Conservation (phyloP, 2,888 invertebrate genomes). For the Agrilus cyanescens region DNA sequence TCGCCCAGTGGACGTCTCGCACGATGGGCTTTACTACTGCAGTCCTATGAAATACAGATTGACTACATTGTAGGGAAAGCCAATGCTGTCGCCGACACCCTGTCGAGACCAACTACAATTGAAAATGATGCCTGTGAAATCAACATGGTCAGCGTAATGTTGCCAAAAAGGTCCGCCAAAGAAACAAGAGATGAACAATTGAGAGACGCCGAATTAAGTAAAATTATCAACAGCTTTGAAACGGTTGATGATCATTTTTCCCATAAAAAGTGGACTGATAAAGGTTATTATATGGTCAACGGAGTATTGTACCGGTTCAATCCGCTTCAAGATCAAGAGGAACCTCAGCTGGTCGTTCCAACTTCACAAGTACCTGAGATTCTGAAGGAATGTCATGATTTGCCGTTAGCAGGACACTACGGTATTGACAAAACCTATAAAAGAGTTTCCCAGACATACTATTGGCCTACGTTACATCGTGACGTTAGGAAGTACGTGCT, state of each 20-base stretch:
- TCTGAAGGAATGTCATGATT: no score
- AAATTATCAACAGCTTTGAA: constrained; percentile 7
- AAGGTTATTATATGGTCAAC: not conserved
- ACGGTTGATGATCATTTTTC: not conserved
- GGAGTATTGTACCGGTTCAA: not conserved
- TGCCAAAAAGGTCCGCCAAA: constrained; percentile 1
- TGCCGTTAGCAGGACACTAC: no score
- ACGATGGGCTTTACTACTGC: constrained; percentile 31
- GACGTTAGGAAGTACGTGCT: no score
- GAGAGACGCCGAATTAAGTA: constrained; percentile 11
- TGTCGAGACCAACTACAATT: constrained; percentile 19
- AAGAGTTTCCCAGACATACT: no score
- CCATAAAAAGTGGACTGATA: not conserved
- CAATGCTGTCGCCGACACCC: constrained; percentile 28
- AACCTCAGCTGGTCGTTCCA: not conserved
- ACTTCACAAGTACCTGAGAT: not conserved
- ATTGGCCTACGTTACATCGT: no score
- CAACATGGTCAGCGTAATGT: not conserved
- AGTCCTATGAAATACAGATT: constrained; percentile 26
- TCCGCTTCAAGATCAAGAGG: not conserved
- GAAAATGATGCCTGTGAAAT: not conserved
- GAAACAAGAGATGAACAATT: constrained; percentile 8
- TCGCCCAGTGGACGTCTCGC: constrained; percentile 29
- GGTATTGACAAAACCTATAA: no score
- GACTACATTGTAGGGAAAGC: constrained; percentile 26